Evolutionary conservation across 2,888 invertebrate genomes (phyloP), one percentile per base, ranked within the genome.

Genomic region (Drosophila silvestris): DNA sequence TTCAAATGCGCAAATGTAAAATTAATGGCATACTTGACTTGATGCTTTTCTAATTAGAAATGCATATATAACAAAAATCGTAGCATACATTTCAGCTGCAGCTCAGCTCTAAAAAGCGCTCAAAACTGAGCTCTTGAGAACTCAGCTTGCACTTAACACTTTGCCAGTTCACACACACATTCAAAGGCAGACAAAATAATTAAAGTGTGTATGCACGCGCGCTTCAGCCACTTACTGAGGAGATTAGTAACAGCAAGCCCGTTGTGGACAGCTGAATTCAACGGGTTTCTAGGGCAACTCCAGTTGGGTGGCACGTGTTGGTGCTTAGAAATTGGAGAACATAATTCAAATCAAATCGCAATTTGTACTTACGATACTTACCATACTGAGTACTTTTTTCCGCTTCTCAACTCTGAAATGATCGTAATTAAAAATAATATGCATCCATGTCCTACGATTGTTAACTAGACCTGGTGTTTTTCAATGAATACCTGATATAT

Each of bases 11-110:
- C 83, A 85, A 87, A 87, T 87, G 83, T 82, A 79, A 85, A 85
- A 85, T 87, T 87, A 85, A 87, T 85, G 83, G 85, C 85, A 85
- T 77, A 87, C 85, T 85, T 85, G 79, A 85, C 88, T 87, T 81
- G 79, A 84, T 81, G 83, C 77, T 76, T 78, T 83, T 83, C 86
- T 77, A 86, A 86, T 86, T 83, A 83, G 77, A 81, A 83, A 81
- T 83, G 84, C 83, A 81, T 83, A 81, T 83, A 83, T 76, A 85
- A 83, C 83, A 76, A 81, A 83, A 83, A 80, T 83, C 78, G 72
- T 70, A 73, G 79, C 83, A 74, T 68, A 81, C 74, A 64, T 75
- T 69, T 68, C 60, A 54, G 75, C 51, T 26, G 57, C 57, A 62
- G 68, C 58, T 52, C 67, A 61, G 63, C 57, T 63, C 62, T 61